Evolutionary conservation across 2,113 vertebrate species (phyloP).

Genomic region (Amphiprion percula): DNA sequence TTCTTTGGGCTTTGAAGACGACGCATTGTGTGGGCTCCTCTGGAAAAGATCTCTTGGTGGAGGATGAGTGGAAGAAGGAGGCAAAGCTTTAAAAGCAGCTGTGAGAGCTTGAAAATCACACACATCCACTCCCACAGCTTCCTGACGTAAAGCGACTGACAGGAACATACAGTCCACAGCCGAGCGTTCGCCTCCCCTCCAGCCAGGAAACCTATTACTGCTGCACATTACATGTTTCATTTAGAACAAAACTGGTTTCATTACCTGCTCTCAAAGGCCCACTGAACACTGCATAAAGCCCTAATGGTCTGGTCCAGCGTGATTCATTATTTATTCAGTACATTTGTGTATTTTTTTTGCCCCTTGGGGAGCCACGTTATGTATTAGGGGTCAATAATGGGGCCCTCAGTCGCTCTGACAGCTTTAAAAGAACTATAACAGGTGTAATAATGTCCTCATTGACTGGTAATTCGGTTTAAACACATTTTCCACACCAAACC

Average conservation of each 20-base stretch:
- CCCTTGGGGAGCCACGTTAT: not conserved
- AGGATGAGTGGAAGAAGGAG: slow-evolving; percentile 17
- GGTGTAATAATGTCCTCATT: slow-evolving; percentile 8
- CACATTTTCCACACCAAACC: not conserved
- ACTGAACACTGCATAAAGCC: slow-evolving; percentile 51
- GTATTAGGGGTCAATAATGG: slow-evolving; percentile 31
- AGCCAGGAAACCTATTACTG: slow-evolving; percentile 59
- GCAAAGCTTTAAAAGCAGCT: slow-evolving; percentile 3
- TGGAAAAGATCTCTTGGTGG: not conserved
- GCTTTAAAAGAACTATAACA: not conserved
- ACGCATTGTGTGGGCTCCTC: slow-evolving; percentile 28
- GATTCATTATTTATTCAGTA: slow-evolving; percentile 57
- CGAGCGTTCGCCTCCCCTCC: slow-evolving; percentile 33
- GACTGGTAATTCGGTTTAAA: slow-evolving; percentile 9
- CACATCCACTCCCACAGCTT: not conserved
- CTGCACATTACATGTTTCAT: slow-evolving; percentile 55
- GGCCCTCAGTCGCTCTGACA: not conserved
- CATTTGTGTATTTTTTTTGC: slow-evolving; percentile 28
- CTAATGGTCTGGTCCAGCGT: slow-evolving; percentile 33
- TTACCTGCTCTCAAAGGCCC: slow-evolving; percentile 42
- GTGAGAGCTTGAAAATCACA: slow-evolving; percentile 28
- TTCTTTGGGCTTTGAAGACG: slow-evolving; percentile 42
- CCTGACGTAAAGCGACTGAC: not conserved
- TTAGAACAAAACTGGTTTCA: slow-evolving; percentile 41
- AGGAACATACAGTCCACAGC: slow-evolving; percentile 18